Evolutionary conservation across 2,888 invertebrate genomes (phyloP).

Genomic region (Tyria jacobaeae): DNA sequence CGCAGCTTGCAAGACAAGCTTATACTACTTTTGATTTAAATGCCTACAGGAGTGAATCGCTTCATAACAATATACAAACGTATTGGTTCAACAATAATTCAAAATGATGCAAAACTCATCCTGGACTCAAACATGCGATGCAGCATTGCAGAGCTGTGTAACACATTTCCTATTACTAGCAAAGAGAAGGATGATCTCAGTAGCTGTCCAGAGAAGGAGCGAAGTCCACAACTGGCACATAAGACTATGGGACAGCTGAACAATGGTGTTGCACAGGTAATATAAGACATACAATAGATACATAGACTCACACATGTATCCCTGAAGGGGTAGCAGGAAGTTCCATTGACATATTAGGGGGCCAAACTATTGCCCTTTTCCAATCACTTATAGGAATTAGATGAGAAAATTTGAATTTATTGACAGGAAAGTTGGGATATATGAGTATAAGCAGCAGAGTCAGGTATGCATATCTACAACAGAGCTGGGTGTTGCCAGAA

Average conservation of each 20-base stretch:
- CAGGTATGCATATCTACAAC: too few species aligned
- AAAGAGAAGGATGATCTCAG: constrained; percentile 90
- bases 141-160: constrained; percentile 87
- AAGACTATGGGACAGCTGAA: constrained; percentile 88
- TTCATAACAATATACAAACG: constrained; percentile 91
- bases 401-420: too few species aligned
- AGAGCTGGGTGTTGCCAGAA: too few species aligned
- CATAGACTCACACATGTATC: neutral
- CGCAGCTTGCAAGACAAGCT: too few species aligned
- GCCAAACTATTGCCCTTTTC: too few species aligned
- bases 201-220: constrained; percentile 89
- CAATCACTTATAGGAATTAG: too few species aligned
- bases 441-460: too few species aligned
- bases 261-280: constrained; percentile 89
- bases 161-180: constrained; percentile 89
- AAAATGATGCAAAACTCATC: constrained; percentile 88
- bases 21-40: neutral
- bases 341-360: too few species aligned
- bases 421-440: too few species aligned
- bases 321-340: too few species aligned
- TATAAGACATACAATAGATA: neutral
- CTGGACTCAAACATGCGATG: constrained; percentile 88
- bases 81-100: constrained; percentile 89
- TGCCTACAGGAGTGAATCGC: constrained; percentile 86
- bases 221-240: constrained; percentile 85